Conservation (phyloP, 2,797 vertebrate species). For the Sebastes minor region DNA sequence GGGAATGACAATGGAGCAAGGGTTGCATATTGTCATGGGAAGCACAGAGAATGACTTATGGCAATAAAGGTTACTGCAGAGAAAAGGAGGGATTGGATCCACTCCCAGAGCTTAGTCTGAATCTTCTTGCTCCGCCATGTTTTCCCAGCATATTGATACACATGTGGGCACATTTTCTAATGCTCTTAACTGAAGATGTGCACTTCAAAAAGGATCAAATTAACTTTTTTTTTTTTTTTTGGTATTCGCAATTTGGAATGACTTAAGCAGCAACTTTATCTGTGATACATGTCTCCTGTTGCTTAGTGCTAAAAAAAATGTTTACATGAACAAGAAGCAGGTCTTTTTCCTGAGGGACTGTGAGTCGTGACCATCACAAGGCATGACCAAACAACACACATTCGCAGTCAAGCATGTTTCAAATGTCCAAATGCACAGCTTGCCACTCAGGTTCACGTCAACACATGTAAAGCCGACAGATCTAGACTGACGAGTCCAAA, state of each 20-base stretch:
- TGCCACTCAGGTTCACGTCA: not conserved
- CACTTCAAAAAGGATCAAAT: not conserved
- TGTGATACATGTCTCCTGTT: not conserved
- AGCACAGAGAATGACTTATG: constrained; percentile 50
- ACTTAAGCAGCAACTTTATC: not conserved
- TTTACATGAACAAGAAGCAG: not conserved
- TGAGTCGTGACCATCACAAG: not conserved
- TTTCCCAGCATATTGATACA: constrained; percentile 4
- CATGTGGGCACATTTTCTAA: not conserved
- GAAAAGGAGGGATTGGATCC: constrained; percentile 21
- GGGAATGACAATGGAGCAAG: constrained; percentile 64
- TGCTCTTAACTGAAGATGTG: not conserved
- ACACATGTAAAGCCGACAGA: not conserved
- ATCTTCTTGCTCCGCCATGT: not conserved
- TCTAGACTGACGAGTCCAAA: constrained; percentile 4
- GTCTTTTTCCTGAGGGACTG: constrained; percentile 1
- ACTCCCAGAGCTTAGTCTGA: constrained; percentile 3
- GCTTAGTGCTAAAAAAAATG: not conserved
- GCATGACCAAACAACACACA: not conserved
- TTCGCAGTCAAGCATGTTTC: not conserved
- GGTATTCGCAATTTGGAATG: not conserved
- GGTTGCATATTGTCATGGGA: constrained; percentile 54
- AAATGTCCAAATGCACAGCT: not conserved
- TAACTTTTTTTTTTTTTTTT: not conserved
- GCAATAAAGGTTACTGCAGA: constrained; percentile 39